A percentile compares a stretch with the other conserved stretches of the same genome.
Evolutionary conservation across 2,888 invertebrate genomes (phyloP).

Genomic region (Digitonthophagus gazella): DNA sequence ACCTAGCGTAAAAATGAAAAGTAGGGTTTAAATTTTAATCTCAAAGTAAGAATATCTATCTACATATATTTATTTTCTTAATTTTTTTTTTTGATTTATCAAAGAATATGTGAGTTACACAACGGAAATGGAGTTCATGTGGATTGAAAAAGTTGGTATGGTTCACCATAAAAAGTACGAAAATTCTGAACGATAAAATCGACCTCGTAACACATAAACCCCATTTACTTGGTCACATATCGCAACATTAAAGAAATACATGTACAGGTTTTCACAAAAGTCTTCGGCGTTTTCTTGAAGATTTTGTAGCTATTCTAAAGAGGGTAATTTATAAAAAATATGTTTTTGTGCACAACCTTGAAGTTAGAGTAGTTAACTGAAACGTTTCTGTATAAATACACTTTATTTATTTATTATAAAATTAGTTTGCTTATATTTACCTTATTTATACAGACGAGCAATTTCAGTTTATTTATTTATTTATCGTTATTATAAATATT

Average conservation of each 20-base stretch:
- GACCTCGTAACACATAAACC: too few species aligned
- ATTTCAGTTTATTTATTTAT: background rate
- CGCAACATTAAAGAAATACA: conserved; percentile 1
- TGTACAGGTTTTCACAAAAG: background rate
- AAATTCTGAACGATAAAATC: too few species aligned
- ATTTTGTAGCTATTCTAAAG: background rate
- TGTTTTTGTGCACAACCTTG: conserved; percentile 29
- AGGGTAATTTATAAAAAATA: conserved; percentile 25
- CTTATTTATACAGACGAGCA: background rate
- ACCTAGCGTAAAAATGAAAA: too few species aligned
- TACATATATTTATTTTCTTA: background rate
- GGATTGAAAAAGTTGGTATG: too few species aligned
- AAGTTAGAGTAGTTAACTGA: conserved; percentile 15
- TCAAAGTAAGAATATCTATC: background rate
- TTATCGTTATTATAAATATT: background rate
- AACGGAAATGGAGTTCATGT: too few species aligned
- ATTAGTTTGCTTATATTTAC: background rate
- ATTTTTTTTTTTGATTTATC: background rate
- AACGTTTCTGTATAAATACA: background rate
- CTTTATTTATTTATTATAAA: too few species aligned
- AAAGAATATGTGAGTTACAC: too few species aligned
- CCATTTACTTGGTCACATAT: too few species aligned
- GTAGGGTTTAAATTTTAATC: too few species aligned
- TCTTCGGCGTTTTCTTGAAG: background rate
- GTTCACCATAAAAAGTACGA: too few species aligned